phyloP scores from a whole-genome alignment of 37 sponge, comb jelly and placozoan species.

The Ianthella basta region DNA sequence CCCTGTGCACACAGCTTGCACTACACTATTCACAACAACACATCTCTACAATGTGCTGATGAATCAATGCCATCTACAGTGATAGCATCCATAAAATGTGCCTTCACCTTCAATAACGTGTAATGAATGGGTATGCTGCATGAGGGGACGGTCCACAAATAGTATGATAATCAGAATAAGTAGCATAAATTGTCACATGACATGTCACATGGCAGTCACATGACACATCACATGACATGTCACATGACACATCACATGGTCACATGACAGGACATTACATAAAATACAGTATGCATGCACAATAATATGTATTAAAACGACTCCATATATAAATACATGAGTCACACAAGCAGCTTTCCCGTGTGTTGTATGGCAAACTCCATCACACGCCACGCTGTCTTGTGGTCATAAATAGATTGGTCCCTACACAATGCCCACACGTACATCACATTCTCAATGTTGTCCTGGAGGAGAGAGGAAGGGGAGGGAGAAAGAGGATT shows the following conservation, averaged over 20 bases:
- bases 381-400: slow-evolving; percentile 86
- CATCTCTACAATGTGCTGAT: too few species aligned
- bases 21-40: too few species aligned
- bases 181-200: too few species aligned
- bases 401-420: slow-evolving; percentile 80
- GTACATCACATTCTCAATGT: slow-evolving; percentile 73
- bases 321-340: neutral
- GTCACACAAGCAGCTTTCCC: neutral
- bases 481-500: neutral
- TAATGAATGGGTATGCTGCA: too few species aligned
- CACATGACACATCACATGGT: neutral
- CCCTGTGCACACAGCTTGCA: too few species aligned
- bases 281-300: neutral
- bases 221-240: too few species aligned
- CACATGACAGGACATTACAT: neutral
- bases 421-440: slow-evolving; percentile 94
- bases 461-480: slow-evolving; percentile 27
- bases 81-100: too few species aligned
- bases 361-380: slow-evolving; percentile 66
- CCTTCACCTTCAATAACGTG: too few species aligned
- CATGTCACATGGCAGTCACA: too few species aligned
- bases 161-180: too few species aligned
- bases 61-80: too few species aligned
- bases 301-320: neutral
- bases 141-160: too few species aligned